These are phyloP conservation scores for Hoplostethus mediterraneus DNA, from an alignment of 2,797 vertebrate genomes.

Conservation along the genomic window DNA sequence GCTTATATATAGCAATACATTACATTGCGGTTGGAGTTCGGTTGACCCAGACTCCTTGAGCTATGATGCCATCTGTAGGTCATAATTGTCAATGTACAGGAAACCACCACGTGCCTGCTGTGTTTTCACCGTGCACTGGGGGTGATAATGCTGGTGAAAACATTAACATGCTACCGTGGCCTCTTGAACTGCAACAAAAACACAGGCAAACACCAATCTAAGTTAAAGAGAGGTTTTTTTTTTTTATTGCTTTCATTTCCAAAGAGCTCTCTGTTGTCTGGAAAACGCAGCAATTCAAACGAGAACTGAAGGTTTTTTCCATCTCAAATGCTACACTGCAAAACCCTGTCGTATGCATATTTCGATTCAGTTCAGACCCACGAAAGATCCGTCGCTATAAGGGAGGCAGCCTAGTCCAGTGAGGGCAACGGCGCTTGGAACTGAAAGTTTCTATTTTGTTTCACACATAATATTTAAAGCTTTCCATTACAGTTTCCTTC, in stretches of 20 bases:
- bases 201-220: conserved; percentile 36
- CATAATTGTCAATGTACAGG: conserved; percentile 28
- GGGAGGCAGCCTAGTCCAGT: conserved; percentile 72
- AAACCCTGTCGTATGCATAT: conserved; percentile 71
- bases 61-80: conserved; percentile 68
- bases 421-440: conserved; percentile 71
- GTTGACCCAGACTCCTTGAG: conserved; percentile 27
- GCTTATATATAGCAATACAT: too few relatives aligned
- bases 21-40: not conserved
- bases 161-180: not conserved
- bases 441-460: conserved; percentile 78
- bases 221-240: conserved; percentile 62
- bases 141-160: not conserved
- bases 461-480: conserved; percentile 80
- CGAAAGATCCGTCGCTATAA: conserved; percentile 63
- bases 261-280: conserved; percentile 75
- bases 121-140: not conserved
- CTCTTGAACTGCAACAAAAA: conserved; percentile 16
- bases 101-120: not conserved
- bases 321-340: conserved; percentile 67
- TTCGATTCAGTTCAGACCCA: conserved; percentile 66
- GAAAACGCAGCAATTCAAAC: conserved; percentile 50
- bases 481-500: conserved; percentile 72
- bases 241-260: conserved; percentile 88
- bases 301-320: conserved; percentile 60